Percentiles rank a stretch among this genome's conserved stretches.
phyloP scores from a whole-genome alignment of 2,113 vertebrate genomes.

The Phylloscopus whistleri region DNA sequence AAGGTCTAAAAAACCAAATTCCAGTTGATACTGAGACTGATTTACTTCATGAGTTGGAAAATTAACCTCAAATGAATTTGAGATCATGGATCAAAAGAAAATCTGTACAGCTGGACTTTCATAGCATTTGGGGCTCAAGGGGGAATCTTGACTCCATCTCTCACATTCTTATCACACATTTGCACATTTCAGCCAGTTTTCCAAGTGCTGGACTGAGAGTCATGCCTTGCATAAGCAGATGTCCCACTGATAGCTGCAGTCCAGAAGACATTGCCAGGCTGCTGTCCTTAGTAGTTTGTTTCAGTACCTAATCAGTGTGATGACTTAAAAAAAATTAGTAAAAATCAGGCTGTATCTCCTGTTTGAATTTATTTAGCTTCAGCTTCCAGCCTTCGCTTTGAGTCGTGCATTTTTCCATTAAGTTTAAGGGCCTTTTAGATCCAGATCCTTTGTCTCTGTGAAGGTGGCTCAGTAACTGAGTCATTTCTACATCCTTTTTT shows the following conservation, averaged over 20 bases:
- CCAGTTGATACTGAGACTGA: not conserved
- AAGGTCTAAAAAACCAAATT: not conserved
- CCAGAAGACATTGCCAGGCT: not conserved
- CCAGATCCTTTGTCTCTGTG: not conserved
- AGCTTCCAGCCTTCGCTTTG: not conserved
- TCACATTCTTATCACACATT: not conserved
- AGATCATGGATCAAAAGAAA: not conserved
- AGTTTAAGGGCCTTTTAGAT: not conserved
- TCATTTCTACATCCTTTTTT: not conserved
- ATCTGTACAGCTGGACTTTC: not conserved
- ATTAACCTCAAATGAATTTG: not conserved
- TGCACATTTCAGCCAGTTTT: not conserved
- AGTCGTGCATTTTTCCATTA: not conserved
- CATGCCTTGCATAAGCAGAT: not conserved
- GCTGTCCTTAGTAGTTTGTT: not conserved
- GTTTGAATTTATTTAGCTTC: not conserved
- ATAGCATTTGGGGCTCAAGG: not conserved
- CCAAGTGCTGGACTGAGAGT: accelerated
- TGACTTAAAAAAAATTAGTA: not conserved
- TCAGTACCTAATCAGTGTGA: not conserved
- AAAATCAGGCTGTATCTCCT: not conserved
- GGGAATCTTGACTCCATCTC: not conserved
- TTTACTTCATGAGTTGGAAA: not conserved
- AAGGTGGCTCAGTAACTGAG: not conserved
- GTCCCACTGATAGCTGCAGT: not conserved